phyloP scores from a whole-genome alignment of 2,113 vertebrate species.

The Sisor rabdophorus region DNA sequence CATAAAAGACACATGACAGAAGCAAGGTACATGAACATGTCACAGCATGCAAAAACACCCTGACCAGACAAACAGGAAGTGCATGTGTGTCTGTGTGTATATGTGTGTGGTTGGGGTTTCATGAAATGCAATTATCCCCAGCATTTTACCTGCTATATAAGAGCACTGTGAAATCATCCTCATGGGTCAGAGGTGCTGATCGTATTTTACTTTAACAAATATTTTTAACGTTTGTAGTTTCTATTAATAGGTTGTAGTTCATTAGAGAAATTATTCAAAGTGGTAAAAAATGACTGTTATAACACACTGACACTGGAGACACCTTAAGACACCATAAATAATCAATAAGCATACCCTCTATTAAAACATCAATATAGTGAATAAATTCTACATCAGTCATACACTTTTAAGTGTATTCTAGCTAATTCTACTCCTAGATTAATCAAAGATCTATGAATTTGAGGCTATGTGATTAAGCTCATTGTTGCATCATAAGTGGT shows the following conservation, averaged over 20 bases:
- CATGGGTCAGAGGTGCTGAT: background rate
- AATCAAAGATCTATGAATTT: background rate
- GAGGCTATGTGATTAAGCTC: background rate
- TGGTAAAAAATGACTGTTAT: no score
- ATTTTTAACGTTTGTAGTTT: no score
- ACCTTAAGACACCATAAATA: no score
- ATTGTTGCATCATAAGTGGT: background rate
- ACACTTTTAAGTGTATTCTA: background rate
- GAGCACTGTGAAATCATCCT: background rate
- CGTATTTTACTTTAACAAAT: background rate
- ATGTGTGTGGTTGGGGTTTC: background rate
- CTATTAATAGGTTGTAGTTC: no score
- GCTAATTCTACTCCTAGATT: background rate
- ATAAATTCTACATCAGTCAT: no score
- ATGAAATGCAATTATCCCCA: background rate
- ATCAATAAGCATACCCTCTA: no score
- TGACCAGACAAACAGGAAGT: slow-evolving; percentile 8
- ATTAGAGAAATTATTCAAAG: no score
- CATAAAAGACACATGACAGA: background rate
- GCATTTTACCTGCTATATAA: background rate
- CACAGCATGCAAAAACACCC: slow-evolving; percentile 14
- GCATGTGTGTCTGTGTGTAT: background rate
- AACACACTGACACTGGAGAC: no score
- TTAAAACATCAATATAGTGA: no score
- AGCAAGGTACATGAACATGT: background rate